phyloP scores from a whole-genome alignment of 2,797 vertebrate species.

The Phalloptychus januarius region DNA sequence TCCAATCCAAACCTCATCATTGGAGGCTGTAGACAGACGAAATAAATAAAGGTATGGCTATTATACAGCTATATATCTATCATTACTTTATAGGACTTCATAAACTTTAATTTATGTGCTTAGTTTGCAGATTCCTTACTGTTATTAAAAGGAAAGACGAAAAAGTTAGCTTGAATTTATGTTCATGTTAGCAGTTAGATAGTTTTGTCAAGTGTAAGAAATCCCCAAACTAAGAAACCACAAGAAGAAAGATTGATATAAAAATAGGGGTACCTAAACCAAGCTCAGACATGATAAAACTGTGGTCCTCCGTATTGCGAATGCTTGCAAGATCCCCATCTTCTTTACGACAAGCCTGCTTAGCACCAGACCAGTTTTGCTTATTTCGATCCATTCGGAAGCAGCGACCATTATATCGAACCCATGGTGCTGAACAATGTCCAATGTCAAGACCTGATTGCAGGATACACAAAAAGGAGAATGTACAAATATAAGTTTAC shows the following conservation, averaged over 20 bases:
- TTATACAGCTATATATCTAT: not conserved
- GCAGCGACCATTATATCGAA: constrained; percentile 86
- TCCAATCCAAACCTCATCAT: constrained; percentile 90
- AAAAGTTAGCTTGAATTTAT: not conserved
- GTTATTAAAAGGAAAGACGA: not conserved
- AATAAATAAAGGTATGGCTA: not conserved
- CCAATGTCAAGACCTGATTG: constrained; percentile 52
- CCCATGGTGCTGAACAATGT: constrained; percentile 85
- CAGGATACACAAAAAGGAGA: not conserved
- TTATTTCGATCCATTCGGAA: constrained; percentile 80
- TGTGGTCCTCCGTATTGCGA: constrained; percentile 87
- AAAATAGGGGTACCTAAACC: constrained; percentile 82
- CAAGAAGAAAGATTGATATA: not conserved
- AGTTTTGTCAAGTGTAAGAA: not conserved
- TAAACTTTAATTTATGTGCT: not conserved
- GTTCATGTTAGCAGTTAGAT: not conserved
- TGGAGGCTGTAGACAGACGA: constrained; percentile 65
- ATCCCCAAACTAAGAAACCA: not conserved
- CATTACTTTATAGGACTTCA: not conserved
- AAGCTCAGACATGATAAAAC: constrained; percentile 88
- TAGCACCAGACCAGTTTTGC: constrained; percentile 84
- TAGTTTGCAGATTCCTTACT: not conserved
- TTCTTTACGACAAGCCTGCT: constrained; percentile 80
- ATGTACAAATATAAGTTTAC: not conserved
- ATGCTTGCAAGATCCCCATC: constrained; percentile 87